Percentiles rank a stretch among this genome's conserved stretches.
phyloP scores from a whole-genome alignment of 2,797 vertebrate species.

The Atherinosoma microstoma region DNA sequence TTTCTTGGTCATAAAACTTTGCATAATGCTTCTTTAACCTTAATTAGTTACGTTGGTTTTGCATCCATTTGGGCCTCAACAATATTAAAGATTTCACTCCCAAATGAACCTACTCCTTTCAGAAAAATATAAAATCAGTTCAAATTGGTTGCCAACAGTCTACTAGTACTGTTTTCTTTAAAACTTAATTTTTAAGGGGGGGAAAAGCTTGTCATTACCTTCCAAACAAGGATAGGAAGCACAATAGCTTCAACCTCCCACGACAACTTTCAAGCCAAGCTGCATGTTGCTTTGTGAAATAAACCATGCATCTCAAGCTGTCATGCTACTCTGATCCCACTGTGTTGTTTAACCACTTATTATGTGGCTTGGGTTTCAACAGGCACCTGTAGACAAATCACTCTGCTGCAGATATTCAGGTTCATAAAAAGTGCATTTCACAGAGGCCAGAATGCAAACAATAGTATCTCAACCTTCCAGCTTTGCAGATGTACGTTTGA shows the following conservation, averaged over 20 bases:
- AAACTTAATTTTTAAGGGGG: neutral
- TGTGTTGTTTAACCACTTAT: conserved; percentile 38
- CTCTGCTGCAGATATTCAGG: conserved; percentile 24
- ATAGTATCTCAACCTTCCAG: neutral
- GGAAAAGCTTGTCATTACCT: neutral
- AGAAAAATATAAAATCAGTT: neutral
- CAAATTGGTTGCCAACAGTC: neutral
- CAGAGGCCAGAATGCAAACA: neutral
- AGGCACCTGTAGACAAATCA: conserved; percentile 38
- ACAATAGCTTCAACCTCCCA: conserved; percentile 26
- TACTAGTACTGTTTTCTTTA: neutral
- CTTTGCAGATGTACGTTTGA: neutral
- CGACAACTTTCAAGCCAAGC: neutral
- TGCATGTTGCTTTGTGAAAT: conserved; percentile 35
- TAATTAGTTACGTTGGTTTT: conserved; percentile 38
- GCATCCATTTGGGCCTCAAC: conserved; percentile 9
- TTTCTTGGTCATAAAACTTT: conserved; percentile 24
- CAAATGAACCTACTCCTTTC: neutral
- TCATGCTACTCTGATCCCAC: conserved; percentile 17
- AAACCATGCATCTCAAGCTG: conserved; percentile 30
- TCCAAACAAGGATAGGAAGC: conserved; percentile 11
- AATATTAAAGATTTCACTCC: conserved; percentile 5
- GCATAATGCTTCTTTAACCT: conserved; percentile 19
- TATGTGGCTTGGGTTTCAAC: conserved; percentile 28
- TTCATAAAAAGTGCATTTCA: no score